A percentile compares a stretch with the other conserved stretches of the same genome.
Conservation (phyloP, 2,113 vertebrate species). For the Crotalus horridus region DNA sequence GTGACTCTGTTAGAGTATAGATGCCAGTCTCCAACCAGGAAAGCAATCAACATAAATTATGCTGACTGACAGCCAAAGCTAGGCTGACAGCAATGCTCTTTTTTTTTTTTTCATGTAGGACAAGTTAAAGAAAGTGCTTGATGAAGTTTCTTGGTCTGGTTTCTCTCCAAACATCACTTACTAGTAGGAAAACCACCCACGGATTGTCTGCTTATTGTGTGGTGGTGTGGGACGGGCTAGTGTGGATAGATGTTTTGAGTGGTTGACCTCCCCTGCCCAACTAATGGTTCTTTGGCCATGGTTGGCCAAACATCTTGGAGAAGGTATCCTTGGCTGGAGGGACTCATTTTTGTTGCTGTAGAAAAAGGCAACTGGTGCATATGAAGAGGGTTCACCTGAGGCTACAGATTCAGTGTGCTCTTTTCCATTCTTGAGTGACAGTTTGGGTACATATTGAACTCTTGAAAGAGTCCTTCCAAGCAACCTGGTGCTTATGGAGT, state of each 20-base stretch:
- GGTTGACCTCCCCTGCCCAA: accelerated
- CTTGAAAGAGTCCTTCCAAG: background rate
- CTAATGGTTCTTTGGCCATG: accelerated
- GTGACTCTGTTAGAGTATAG: background rate
- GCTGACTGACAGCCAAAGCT: no score
- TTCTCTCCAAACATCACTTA: background rate
- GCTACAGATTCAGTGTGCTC: accelerated
- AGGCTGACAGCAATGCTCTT: background rate
- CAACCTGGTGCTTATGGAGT: background rate
- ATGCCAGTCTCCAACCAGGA: background rate
- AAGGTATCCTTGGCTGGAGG: accelerated
- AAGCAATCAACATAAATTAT: background rate
- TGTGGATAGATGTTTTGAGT: accelerated
- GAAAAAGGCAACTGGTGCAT: accelerated
- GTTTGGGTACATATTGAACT: background rate
- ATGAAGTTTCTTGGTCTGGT: background rate
- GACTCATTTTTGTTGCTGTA: background rate
- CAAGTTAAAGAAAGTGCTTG: background rate
- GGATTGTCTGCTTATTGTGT: background rate
- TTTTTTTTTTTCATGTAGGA: background rate
- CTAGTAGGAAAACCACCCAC: background rate
- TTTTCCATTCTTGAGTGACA: background rate
- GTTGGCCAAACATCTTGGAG: accelerated
- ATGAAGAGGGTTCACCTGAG: accelerated
- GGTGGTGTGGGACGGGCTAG: accelerated